phyloP scores from a whole-genome alignment of 2,888 invertebrate genomes.

The Rotaria socialis region DNA sequence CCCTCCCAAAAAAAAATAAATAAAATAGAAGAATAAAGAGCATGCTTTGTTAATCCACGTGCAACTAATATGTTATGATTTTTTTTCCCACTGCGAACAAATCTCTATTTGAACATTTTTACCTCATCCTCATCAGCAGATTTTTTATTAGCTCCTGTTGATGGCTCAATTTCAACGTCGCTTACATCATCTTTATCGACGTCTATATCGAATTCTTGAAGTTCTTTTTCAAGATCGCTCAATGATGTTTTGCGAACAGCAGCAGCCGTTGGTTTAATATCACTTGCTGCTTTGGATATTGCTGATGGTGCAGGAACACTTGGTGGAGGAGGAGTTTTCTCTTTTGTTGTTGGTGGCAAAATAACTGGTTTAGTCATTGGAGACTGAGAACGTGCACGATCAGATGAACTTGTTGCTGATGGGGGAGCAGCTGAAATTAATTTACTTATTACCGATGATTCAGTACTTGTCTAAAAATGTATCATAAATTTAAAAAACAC shows the following conservation, averaged over 20 bases:
- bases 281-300: background rate
- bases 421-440: background rate
- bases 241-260: background rate
- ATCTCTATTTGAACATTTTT: background rate
- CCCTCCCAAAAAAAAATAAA: background rate
- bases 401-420: background rate
- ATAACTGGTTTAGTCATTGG: background rate
- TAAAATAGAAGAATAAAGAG: background rate
- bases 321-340: background rate
- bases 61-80: background rate
- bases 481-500: no score
- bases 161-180: background rate
- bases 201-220: slow-evolving; percentile 35
- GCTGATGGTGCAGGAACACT: background rate
- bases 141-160: background rate
- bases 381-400: slow-evolving; percentile 35
- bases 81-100: background rate
- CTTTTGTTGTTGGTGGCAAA: background rate
- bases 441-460: background rate
- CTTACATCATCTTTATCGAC: slow-evolving; percentile 36
- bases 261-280: background rate
- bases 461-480: background rate
- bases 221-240: slow-evolving; percentile 31
- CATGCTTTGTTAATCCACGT: background rate
- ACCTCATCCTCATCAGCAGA: background rate